Conservation (phyloP, 1,140 invertebrate species). For the Saxidomus purpurata region DNA sequence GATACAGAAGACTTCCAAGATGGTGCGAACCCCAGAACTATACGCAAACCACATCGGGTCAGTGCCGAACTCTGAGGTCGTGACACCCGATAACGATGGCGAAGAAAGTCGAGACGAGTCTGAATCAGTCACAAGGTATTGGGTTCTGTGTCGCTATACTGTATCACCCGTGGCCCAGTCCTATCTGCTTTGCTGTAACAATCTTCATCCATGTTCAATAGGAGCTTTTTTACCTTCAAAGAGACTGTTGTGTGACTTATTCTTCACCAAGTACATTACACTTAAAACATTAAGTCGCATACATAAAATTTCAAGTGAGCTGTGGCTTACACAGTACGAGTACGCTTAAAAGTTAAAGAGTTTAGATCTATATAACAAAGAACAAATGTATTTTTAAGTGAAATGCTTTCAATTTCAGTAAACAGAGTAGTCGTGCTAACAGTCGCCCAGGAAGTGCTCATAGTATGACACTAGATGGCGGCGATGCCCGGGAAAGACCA, state of each 20-base stretch:
- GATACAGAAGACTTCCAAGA: constrained; percentile 77
- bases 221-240: too few relatives aligned
- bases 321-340: too few relatives aligned
- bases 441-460: constrained; percentile 86
- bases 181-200: too few relatives aligned
- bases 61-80: constrained; percentile 74
- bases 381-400: too few relatives aligned
- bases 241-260: too few relatives aligned
- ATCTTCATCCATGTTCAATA: too few relatives aligned
- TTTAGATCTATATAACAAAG: too few relatives aligned
- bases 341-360: too few relatives aligned
- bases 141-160: background rate
- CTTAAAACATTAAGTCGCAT: too few relatives aligned
- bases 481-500: constrained; percentile 64
- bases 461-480: constrained; percentile 75
- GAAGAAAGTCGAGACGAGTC: constrained; percentile 74
- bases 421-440: constrained; percentile 71
- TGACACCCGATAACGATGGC: constrained; percentile 66
- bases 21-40: constrained; percentile 82
- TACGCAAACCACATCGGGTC: constrained; percentile 84
- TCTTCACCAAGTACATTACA: too few relatives aligned
- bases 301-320: too few relatives aligned
- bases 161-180: too few relatives aligned
- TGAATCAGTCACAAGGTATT: constrained; percentile 79
- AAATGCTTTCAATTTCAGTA: constrained; percentile 28